A percentile compares a stretch with the other conserved stretches of the same genome.
Evolutionary conservation across 2,797 vertebrate species (phyloP).

Genomic region (Hippocampus kuda): DNA sequence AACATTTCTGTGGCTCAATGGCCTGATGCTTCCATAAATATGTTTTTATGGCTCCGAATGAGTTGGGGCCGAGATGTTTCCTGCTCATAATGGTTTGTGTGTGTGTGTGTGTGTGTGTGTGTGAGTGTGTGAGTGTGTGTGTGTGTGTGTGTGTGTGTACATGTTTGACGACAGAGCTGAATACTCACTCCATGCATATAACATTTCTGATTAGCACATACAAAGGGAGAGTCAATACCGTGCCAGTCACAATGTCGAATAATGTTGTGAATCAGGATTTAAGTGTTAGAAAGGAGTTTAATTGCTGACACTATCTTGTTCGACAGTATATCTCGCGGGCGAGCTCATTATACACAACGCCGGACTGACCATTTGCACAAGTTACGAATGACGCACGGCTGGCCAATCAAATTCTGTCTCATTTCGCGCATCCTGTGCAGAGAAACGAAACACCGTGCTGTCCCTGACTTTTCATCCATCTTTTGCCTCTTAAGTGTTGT

Average conservation of each 20-base stretch:
- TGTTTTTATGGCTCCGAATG: conserved; percentile 67
- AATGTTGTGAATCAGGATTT: conserved; percentile 34
- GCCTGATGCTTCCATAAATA: conserved; percentile 71
- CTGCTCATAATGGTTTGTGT: conserved; percentile 52
- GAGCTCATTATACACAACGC: conserved; percentile 18
- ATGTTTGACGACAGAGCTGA: conserved; percentile 42
- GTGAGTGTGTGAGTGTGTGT: conserved; percentile 26
- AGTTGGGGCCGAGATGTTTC: conserved; percentile 57
- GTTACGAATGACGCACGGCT: conserved; percentile 50
- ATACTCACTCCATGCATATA: conserved; percentile 58
- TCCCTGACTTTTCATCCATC: conserved; percentile 57
- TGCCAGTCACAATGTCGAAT: conserved; percentile 42
- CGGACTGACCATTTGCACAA: conserved; percentile 40
- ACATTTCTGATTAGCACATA: conserved; percentile 59
- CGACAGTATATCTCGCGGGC: conserved; percentile 6
- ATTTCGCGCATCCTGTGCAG: conserved; percentile 39
- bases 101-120: conserved; percentile 18
- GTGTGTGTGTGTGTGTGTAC: conserved; percentile 24
- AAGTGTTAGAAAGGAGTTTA: conserved; percentile 31
- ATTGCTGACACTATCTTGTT: conserved; percentile 38
- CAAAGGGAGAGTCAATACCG: conserved; percentile 56
- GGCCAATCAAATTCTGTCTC: conserved; percentile 46
- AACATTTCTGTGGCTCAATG: conserved; percentile 68
- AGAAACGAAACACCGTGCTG: conserved; percentile 52
- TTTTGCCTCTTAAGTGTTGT: conserved; percentile 62